A percentile compares a stretch with the other conserved stretches of the same genome.
phyloP scores from a whole-genome alignment of 2,113 vertebrate genomes.

The Oenanthe melanoleuca region DNA sequence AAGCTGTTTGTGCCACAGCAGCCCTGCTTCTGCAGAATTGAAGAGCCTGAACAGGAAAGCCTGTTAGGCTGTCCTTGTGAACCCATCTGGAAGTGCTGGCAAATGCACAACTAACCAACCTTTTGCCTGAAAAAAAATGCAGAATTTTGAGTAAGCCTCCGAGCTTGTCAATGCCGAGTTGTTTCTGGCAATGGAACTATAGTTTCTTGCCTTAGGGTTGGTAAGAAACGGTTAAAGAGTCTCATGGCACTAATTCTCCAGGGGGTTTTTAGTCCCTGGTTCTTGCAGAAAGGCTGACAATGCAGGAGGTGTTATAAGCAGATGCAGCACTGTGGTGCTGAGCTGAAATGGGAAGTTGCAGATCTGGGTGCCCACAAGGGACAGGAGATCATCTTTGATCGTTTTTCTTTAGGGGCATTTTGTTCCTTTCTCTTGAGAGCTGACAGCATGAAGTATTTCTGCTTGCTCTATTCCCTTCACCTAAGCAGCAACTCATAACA shows the following conservation, averaged over 20 bases:
- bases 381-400: neutral
- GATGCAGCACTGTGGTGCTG: rapidly evolving
- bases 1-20: neutral
- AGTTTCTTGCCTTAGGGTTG: neutral
- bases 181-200: neutral
- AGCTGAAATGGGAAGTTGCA: neutral
- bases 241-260: neutral
- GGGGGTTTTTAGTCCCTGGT: neutral
- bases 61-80: neutral
- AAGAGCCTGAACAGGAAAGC: neutral
- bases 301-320: neutral
- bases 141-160: neutral
- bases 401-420: neutral
- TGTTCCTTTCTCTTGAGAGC: neutral
- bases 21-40: neutral
- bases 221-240: neutral
- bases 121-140: neutral
- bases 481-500: neutral
- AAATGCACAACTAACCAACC: neutral
- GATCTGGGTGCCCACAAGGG: rapidly evolving
- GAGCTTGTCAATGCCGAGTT: neutral
- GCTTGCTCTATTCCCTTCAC: neutral
- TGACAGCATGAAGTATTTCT: neutral
- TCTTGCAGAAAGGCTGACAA: neutral
- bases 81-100: neutral